Evolutionary conservation across 2,113 vertebrate species (phyloP), one percentile per base, ranked within the genome.

Genomic region (Ctenomys sociabilis): DNA sequence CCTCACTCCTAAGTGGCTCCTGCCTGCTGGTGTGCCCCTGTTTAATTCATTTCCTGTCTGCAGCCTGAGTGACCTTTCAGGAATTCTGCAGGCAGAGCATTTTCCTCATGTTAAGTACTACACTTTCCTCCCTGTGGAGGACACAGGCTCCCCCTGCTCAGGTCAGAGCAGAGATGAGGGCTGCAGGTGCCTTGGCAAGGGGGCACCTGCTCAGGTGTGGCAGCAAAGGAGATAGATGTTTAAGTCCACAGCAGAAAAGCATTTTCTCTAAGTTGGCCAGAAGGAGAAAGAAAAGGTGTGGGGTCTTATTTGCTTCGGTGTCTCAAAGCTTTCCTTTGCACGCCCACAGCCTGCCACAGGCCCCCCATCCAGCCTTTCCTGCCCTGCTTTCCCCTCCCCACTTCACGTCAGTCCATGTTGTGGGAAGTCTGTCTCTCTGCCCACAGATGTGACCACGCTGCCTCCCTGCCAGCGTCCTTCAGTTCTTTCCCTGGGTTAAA

Each of bases 11-110:
- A 35, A 77, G 1, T 14, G 63, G 82, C n/a, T 72, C 16, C 68
- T n/a, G 14, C 13, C 82, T 88, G 85, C 84, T 22, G 14, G 13
- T 22, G 21, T 35, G 24, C 45, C 40, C 14, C 13, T 64, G 95
- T 90, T 92, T 68, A 59, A 83, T 93, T 93, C 78, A 85, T 61
- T 63, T 52, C 78, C 72, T 70, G 3, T 49, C 45, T 70, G 85
- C 49, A 61, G 49, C 54, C 73, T 30, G 45, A 54, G 88, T 40
- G 43, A 82, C 59, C 86, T 82, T 85, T 77, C 72, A 92, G 90
- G 64, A 81, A 49, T 49, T 75, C 77, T 19, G 37, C 49, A 64
- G 78, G 37, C 54, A 19, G 9, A 35, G 52, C 54, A 19, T 30
- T 72, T 93, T 30, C 54, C 21, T 52, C 37, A 30, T 75, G 68